Base-by-base conservation (phyloP, 2,888 invertebrate genomes). In the Creontiades dilutus region DNA sequence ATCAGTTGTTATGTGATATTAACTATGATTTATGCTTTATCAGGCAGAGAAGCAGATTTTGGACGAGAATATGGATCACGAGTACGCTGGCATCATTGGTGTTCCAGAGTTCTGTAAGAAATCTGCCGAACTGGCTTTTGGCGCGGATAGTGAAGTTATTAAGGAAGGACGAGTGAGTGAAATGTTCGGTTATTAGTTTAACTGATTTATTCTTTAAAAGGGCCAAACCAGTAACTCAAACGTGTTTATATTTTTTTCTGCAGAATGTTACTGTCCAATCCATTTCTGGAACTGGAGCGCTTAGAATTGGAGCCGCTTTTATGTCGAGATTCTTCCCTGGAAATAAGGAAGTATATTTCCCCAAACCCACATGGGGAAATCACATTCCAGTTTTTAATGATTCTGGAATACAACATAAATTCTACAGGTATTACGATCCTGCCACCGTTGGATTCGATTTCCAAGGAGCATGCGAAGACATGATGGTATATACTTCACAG, bases 291-390 rank as follows among this genome's bases (percentile, higher is more conserved):
- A 99, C 99, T 16, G 99, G 99, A 19, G 97, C 99, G 0, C 94
- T 99, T n/a, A 95, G 98, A 90, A 95, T 99, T 84, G 99, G 99
- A 47, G 96, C 97, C 68, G 97, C 96, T 91, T 99, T 98, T 93
- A 94, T 99, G 91, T 96, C 95, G 89, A 96, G 95, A 92, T 98
- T 96, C 94, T 97, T 96, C 94, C 95, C 95, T 11, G 96, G 96
- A 55, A 95, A 94, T 92, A 98, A 98, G 94, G 96, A 96, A 91
- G 94, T 98, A 84, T 99, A 98, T 94, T 92, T 99, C 92, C 99
- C 99, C 7, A 94, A 95, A 0, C 99, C 99, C 5, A 96, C 99
- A 0, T 99, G 99, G 99, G 99, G 99, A 87, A 99, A 99, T 94
- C 99, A 99, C 93, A 96, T 96, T 0, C 98, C 99, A 88, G 95